These are phyloP conservation scores for Scatophagus argus DNA, from an alignment of 2,113 vertebrate species.

Conservation along the genomic window DNA sequence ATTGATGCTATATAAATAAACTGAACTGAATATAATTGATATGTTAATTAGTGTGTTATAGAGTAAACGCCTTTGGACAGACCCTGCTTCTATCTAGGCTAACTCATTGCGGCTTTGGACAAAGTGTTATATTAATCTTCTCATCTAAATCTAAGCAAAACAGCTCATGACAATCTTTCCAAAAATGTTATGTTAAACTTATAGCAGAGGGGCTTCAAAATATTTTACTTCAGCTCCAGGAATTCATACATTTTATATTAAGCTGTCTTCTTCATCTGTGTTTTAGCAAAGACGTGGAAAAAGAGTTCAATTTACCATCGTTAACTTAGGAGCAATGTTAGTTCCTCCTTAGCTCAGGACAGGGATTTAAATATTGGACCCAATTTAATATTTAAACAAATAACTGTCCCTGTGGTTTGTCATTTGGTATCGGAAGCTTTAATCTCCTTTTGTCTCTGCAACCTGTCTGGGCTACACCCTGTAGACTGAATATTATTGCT, in stretches of 20 bases:
- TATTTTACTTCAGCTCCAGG: neutral
- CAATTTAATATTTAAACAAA: constrained; percentile 35
- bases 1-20: too few relatives aligned
- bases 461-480: constrained; percentile 12
- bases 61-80: too few relatives aligned
- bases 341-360: neutral
- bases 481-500: constrained; percentile 30
- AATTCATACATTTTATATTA: neutral
- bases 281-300: constrained; percentile 27
- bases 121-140: neutral
- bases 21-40: too few relatives aligned
- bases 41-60: neutral
- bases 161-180: too few relatives aligned
- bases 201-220: neutral
- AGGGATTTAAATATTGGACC: constrained; percentile 32
- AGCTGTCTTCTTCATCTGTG: constrained; percentile 2
- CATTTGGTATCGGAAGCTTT: constrained; percentile 8
- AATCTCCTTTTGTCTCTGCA: constrained; percentile 23
- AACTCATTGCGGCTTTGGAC: too few relatives aligned
- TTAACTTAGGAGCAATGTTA: constrained; percentile 4
- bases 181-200: neutral
- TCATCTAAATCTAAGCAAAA: neutral
- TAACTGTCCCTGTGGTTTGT: constrained; percentile 23
- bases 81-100: too few relatives aligned
- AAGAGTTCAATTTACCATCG: constrained; percentile 11